These are phyloP conservation scores for Sesamia inferens DNA, from an alignment of 2,888 invertebrate genomes.

Conservation along the genomic window DNA sequence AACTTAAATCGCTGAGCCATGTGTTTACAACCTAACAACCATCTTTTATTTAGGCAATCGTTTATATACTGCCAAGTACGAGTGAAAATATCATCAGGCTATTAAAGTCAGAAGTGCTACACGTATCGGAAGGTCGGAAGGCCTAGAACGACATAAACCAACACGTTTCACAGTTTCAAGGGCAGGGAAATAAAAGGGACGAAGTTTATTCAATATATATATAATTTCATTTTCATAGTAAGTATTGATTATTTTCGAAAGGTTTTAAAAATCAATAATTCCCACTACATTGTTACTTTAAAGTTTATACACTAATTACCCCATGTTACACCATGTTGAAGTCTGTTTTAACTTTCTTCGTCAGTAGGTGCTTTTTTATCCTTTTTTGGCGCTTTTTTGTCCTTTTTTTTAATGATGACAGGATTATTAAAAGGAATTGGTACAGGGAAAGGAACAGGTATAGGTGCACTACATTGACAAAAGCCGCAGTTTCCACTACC, in stretches of 20 bases:
- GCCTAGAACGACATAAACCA: background rate
- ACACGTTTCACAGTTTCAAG: background rate
- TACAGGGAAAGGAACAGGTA: conserved; percentile 75
- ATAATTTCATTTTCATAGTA: background rate
- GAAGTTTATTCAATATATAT: background rate
- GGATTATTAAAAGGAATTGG: conserved; percentile 72
- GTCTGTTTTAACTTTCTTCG: background rate
- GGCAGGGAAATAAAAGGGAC: conserved; percentile 20
- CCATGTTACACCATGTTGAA: too few species aligned
- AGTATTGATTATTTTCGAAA: background rate
- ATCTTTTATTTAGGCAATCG: background rate
- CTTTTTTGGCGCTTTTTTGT: conserved; percentile 16
- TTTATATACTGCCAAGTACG: background rate
- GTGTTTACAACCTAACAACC: background rate
- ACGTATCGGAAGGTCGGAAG: conserved; percentile 16
- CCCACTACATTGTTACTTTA: background rate
- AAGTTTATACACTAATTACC: background rate
- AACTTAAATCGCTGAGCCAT: too few species aligned
- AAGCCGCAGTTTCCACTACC: conserved; percentile 54
- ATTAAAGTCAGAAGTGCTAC: background rate
- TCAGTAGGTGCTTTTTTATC: background rate
- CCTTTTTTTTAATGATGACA: conserved; percentile 59
- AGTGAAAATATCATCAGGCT: background rate
- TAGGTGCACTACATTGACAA: conserved; percentile 58
- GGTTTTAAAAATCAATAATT: background rate